Base-by-base conservation (phyloP, 1,140 invertebrate species). In the Saccostrea cuccullata region DNA sequence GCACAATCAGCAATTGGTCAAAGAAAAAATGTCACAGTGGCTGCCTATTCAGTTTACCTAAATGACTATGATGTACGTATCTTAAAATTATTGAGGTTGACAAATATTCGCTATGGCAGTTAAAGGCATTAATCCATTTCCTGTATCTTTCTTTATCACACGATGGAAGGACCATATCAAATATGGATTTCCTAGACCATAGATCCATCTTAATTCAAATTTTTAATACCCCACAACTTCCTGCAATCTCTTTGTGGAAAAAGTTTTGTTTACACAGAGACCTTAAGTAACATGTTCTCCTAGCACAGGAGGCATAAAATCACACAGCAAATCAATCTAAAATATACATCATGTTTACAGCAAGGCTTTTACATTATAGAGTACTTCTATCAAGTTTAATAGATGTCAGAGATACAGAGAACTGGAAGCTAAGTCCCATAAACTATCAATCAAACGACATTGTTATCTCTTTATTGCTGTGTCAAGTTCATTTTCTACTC, bases 311-410 rank as follows among this genome's bases (percentile, higher is more conserved):
- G 58, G n/a, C 8, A 64, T 64, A 64, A 64, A 64, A 64, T 64
- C 15, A n/a, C n/a, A n/a, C 58, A 64, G n/a, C 17, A 64, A 64
- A 17, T 64, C 58, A 64, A 64, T 64, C 58, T 64, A 64, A 64
- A 13, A 77, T 26, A 77, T 77, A 77, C 70, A 77, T 77, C 23
- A 77, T 77, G 70, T 36, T 77, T 77, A 12, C 30, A 77, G 23
- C 30, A 30, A 77, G 11, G 23, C 70, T 26, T 17, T 77, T 77
- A 36, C 26, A 30, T 36, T 77, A 77, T 64, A 77, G 23, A 77
- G 70, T 77, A 30, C 26, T 77, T 77, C 70, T 30, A 77, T 77
- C 70, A 36, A 77, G 70, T 77, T 77, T 77, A 77, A 77, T 77
- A 77, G 70, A 77, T 77, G 70, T 77, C 70, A 77, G 30, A 77